phyloP scores from a whole-genome alignment of 2,888 invertebrate species.

The Himalopsyche japonica region DNA sequence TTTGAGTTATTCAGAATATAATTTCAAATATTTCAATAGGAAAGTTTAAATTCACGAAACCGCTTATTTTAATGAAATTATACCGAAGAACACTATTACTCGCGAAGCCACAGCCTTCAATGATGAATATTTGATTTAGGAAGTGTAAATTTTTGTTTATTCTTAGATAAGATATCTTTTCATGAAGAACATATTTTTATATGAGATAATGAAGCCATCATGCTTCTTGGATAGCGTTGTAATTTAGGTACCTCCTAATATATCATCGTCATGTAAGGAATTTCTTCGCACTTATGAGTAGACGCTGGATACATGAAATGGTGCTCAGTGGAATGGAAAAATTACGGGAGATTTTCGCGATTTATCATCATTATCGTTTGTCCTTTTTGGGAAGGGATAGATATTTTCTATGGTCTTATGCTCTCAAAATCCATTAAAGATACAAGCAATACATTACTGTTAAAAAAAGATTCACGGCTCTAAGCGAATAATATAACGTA shows the following conservation, averaged over 20 bases:
- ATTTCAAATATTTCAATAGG: no score
- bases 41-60: no score
- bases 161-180: no score
- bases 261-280: conserved; percentile 21
- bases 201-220: not conserved
- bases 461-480: not conserved
- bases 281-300: conserved; percentile 24
- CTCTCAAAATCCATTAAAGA: not conserved
- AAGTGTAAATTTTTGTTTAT: no score
- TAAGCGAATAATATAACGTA: not conserved
- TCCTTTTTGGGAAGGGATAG: not conserved
- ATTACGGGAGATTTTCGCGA: not conserved
- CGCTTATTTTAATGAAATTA: no score
- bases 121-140: no score
- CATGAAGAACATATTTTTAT: no score
- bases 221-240: not conserved
- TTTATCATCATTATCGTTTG: not conserved
- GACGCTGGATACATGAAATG: not conserved
- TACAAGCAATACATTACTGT: not conserved
- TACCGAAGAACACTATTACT: no score
- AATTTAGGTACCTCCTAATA: not conserved
- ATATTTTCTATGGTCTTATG: not conserved
- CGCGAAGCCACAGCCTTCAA: no score
- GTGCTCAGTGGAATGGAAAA: not conserved
- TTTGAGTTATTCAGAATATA: no score